Conservation (phyloP, 2,113 vertebrate genomes). For the Notothenia coriiceps region DNA sequence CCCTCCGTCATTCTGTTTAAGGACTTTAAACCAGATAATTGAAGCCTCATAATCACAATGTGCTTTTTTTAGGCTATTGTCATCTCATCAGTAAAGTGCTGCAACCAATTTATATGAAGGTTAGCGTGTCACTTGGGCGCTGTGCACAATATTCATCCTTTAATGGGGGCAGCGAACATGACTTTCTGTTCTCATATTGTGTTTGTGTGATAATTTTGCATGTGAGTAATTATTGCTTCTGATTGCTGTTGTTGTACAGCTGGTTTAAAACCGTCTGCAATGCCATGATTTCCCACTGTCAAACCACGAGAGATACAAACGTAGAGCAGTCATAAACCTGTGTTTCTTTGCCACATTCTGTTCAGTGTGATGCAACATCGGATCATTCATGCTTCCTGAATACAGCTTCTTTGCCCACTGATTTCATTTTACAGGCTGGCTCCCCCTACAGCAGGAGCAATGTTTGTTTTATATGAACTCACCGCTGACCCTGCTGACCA, state of each 20-base stretch:
- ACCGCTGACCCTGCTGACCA: slow-evolving; percentile 75
- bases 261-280: background rate
- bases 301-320: slow-evolving; percentile 22
- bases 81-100: slow-evolving; percentile 67
- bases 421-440: slow-evolving; percentile 71
- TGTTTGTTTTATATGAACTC: slow-evolving; percentile 82
- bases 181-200: slow-evolving; percentile 53
- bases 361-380: slow-evolving; percentile 56
- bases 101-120: slow-evolving; percentile 56
- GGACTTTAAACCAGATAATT: slow-evolving; percentile 65
- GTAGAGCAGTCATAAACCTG: slow-evolving; percentile 15
- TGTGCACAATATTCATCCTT: slow-evolving; percentile 47
- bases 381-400: slow-evolving; percentile 58
- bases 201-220: slow-evolving; percentile 22
- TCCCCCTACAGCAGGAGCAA: slow-evolving; percentile 42
- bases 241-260: slow-evolving; percentile 27
- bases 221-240: slow-evolving; percentile 23
- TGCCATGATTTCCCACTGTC: slow-evolving; percentile 29
- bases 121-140: slow-evolving; percentile 40
- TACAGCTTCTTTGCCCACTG: slow-evolving; percentile 46
- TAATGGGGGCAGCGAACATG: slow-evolving; percentile 23
- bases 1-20: slow-evolving; percentile 45
- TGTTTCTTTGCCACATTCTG: slow-evolving; percentile 52
- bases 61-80: slow-evolving; percentile 57
- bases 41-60: slow-evolving; percentile 54